phyloP scores from a whole-genome alignment of 2,888 invertebrate species.

The Antheraea assamensis region DNA sequence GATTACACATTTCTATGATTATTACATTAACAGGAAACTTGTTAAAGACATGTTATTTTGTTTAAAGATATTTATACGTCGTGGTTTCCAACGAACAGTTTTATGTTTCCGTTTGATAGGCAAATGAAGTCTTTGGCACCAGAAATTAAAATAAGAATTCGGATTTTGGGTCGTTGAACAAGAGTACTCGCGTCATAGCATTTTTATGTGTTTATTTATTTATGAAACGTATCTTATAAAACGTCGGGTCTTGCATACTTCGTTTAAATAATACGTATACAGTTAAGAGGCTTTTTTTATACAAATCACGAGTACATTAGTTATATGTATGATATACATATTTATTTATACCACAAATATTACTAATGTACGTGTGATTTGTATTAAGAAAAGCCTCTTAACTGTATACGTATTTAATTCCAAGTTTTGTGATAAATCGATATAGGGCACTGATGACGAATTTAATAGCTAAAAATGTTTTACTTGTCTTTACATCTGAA shows the following conservation, averaged over 20 bases:
- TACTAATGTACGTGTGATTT: not conserved
- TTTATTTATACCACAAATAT: too few relatives aligned
- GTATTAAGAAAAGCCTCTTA: too few relatives aligned
- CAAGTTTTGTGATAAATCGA: too few relatives aligned
- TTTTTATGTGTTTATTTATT: slow-evolving; percentile 6
- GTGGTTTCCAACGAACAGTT: slow-evolving; percentile 41
- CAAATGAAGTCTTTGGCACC: slow-evolving; percentile 29
- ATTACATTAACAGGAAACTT: slow-evolving; percentile 32
- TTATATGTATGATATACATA: too few relatives aligned
- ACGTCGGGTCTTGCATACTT: not conserved
- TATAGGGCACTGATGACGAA: too few relatives aligned
- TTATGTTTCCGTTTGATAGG: slow-evolving; percentile 47
- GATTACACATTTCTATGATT: slow-evolving; percentile 14
- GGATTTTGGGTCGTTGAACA: slow-evolving; percentile 11
- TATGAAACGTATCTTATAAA: not conserved
- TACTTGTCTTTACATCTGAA: too few relatives aligned
- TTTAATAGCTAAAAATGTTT: too few relatives aligned
- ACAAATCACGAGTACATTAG: too few relatives aligned
- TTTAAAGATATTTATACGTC: slow-evolving; percentile 40
- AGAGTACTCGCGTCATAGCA: slow-evolving; percentile 13
- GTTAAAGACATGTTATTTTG: slow-evolving; percentile 40
- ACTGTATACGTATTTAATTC: too few relatives aligned
- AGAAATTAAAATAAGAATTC: slow-evolving; percentile 19
- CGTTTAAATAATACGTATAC: too few relatives aligned
- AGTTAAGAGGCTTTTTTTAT: too few relatives aligned